Base-by-base conservation (phyloP, 2,113 vertebrate genomes). In the Rhombomys opimus region DNA sequence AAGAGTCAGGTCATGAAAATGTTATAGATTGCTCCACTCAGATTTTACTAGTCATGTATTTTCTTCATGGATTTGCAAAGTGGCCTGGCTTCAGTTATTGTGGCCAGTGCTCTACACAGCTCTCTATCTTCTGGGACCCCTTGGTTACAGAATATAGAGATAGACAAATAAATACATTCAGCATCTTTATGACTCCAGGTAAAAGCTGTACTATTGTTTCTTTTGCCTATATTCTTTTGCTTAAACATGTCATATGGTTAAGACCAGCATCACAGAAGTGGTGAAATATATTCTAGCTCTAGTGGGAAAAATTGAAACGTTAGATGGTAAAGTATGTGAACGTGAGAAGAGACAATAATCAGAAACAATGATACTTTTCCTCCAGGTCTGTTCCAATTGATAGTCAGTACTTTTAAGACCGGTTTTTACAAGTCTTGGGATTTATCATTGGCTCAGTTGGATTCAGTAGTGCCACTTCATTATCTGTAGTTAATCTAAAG, bases 401-500 rank as follows among this genome's bases (percentile, higher is more conserved):
- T 22, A 35, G 22, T 41, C 1, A 92, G 7, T 38, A n/a, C 35
- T 59, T 89, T 73, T 59, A 59, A 73, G 68, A 59, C 35, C 73
- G 70, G 9, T 30, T 4, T 73, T 57, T 38, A 87, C 14, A 88
- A n/a, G 22, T 41, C 87, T 89, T 73, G 35, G 22, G 14, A 27
- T 38, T 57, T 89, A 87, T 70, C 0, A 85, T 67, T 92, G 38
- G 11, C 72, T 59, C 50, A 57, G 18, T 41, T 78, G n/a, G 86
- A 61, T 94, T 91, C 22, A 57, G 13, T 87, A 22, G 38, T 38
- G 0, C 30, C 12, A 67, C 68, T 89, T 94, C 15, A 65, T 46
- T 77, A 63, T 46, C 93, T 63, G 70, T 76, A 88, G 46, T 81
- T 87, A 81, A 87, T 75, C 4, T 94, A 89, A 61, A 50, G 59